phyloP scores from a whole-genome alignment of 2,113 vertebrate species.

The Gobius niger region DNA sequence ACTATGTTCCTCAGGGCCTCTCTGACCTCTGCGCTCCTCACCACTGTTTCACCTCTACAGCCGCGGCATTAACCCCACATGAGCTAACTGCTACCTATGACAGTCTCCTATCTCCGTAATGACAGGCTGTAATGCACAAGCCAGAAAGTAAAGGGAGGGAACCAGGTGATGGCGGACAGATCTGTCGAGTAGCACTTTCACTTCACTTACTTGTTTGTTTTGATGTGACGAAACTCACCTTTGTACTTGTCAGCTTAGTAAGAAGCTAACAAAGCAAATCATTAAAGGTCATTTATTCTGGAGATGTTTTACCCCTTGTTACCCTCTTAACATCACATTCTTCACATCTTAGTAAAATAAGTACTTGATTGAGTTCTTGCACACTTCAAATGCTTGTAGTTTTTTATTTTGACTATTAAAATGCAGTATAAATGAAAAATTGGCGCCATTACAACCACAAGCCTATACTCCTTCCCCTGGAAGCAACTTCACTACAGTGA shows the following conservation, averaged over 20 bases:
- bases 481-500: constrained; percentile 6
- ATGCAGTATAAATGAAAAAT: background rate
- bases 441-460: background rate
- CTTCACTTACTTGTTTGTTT: background rate
- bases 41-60: constrained; percentile 25
- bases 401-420: background rate
- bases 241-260: too few relatives aligned
- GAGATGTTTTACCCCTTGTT: too few relatives aligned
- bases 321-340: too few relatives aligned
- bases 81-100: constrained; percentile 31
- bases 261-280: too few relatives aligned
- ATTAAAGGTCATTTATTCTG: too few relatives aligned
- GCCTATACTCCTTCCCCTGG: background rate
- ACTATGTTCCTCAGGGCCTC: constrained; percentile 10
- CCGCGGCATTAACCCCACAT: constrained; percentile 20
- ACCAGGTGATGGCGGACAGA: background rate
- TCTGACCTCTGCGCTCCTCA: constrained; percentile 27
- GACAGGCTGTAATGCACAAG: constrained; percentile 26
- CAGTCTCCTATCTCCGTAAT: constrained; percentile 41
- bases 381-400: background rate
- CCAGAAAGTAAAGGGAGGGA: background rate
- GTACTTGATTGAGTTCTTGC: background rate
- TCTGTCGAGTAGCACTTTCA: constrained; percentile 2
- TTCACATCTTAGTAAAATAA: background rate
- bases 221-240: background rate